A percentile compares a stretch with the other conserved stretches of the same genome.
phyloP scores from a whole-genome alignment of 2,113 vertebrate species.

The Scartelaos histophorus region DNA sequence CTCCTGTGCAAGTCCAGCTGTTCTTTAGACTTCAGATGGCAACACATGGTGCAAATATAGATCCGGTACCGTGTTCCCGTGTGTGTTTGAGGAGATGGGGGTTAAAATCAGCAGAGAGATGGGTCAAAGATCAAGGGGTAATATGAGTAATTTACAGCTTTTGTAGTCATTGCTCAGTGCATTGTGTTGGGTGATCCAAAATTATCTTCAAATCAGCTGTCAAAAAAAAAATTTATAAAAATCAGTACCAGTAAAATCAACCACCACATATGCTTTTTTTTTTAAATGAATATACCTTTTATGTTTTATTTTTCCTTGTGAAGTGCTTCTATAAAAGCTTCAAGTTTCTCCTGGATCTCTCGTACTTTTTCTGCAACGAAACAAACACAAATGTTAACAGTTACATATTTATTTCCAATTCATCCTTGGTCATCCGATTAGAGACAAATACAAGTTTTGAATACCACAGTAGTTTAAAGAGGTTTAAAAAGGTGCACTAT shows the following conservation, averaged over 20 bases:
- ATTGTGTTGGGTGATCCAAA: constrained; percentile 44
- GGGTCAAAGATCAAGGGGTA: constrained; percentile 9
- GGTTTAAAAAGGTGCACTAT: too few relatives aligned
- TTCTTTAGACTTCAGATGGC: neutral
- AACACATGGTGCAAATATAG: constrained; percentile 3
- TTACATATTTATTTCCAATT: too few relatives aligned
- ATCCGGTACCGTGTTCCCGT: constrained; percentile 29
- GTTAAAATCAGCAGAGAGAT: constrained; percentile 54
- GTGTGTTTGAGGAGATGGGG: neutral
- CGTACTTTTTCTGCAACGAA: constrained; percentile 91
- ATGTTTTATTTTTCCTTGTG: constrained; percentile 91
- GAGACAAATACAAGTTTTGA: neutral
- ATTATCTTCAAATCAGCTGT: constrained; percentile 44
- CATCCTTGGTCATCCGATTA: too few relatives aligned
- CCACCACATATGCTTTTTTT: neutral
- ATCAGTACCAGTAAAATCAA: neutral
- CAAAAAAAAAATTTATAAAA: constrained; percentile 14
- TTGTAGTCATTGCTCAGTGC: constrained; percentile 60
- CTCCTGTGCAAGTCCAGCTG: constrained; percentile 19
- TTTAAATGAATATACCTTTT: constrained; percentile 51
- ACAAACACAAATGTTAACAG: neutral
- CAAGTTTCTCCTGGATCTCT: constrained; percentile 99
- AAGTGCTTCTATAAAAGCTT: constrained; percentile 98
- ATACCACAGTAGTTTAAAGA: neutral
- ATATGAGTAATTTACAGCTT: constrained; percentile 51